These are phyloP conservation scores for Equus quagga DNA, from an alignment of 2,113 vertebrate species.

Conservation along the genomic window DNA sequence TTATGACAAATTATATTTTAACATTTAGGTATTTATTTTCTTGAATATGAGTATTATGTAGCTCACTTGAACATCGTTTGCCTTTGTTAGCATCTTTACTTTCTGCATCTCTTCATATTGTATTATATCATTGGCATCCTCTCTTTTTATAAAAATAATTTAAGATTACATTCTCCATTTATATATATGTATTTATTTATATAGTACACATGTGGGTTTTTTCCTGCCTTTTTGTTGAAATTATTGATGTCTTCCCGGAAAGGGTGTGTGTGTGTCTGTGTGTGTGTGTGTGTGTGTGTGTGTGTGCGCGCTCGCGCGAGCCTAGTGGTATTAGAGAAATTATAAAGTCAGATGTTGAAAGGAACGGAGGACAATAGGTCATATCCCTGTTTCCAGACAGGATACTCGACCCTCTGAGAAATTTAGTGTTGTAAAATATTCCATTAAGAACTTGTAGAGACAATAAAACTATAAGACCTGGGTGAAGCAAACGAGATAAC, in stretches of 20 bases:
- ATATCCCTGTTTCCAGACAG: not conserved
- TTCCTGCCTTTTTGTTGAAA: constrained; percentile 8
- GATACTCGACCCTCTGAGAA: not conserved
- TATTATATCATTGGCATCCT: not conserved
- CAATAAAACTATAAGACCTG: not conserved
- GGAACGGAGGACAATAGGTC: not conserved
- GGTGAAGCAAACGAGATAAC: not conserved
- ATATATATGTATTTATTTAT: not conserved
- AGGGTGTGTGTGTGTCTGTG: not conserved
- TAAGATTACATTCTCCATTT: not conserved
- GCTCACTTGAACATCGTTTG: not conserved
- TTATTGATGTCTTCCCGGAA: not conserved
- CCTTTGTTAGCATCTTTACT: not conserved
- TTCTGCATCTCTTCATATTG: not conserved
- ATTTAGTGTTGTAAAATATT: not conserved
- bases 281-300: not conserved
- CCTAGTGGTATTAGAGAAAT: not conserved
- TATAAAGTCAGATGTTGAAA: constrained; percentile 24
- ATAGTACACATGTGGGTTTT: not conserved
- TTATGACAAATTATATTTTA: not conserved
- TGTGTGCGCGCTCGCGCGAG: too few relatives aligned
- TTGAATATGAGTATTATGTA: not conserved
- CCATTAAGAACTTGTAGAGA: not conserved
- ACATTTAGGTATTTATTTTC: not conserved
- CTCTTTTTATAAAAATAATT: not conserved